phyloP scores from a whole-genome alignment of 2,888 invertebrate genomes.

The Diadegma fenestrale region DNA sequence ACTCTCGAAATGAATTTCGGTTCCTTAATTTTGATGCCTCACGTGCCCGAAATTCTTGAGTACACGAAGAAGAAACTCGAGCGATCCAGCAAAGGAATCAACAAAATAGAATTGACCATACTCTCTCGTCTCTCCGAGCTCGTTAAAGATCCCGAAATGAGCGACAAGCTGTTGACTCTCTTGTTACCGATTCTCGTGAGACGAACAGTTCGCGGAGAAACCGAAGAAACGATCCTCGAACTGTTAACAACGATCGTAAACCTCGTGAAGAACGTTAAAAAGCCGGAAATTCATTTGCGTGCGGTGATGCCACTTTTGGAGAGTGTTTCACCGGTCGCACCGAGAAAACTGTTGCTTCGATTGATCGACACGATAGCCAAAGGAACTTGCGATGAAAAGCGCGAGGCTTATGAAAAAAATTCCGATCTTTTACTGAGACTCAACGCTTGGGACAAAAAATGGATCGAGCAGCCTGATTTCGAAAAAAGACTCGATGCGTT shows the following conservation, averaged over 20 bases:
- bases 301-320: constrained; percentile 91
- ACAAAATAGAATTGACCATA: constrained; percentile 90
- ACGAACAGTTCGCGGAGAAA: constrained; percentile 87
- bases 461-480: constrained; percentile 98
- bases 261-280: constrained; percentile 89
- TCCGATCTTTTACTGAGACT: constrained; percentile 88
- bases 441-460: constrained; percentile 94
- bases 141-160: constrained; percentile 89
- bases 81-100: constrained; percentile 87
- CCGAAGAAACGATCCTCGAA: constrained; percentile 90
- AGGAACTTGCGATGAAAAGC: constrained; percentile 79
- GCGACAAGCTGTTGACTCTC: constrained; percentile 89
- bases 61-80: constrained; percentile 89
- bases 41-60: constrained; percentile 90
- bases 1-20: constrained; percentile 88
- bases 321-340: constrained; percentile 88
- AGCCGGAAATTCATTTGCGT: constrained; percentile 89
- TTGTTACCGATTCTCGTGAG: constrained; percentile 90
- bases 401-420: constrained; percentile 85
- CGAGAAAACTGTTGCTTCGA: constrained; percentile 89
- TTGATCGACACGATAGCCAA: constrained; percentile 88
- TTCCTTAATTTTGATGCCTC: constrained; percentile 90
- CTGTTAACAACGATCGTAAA: constrained; percentile 91
- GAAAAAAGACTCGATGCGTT: constrained; percentile 92
- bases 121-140: constrained; percentile 92